phyloP scores from a whole-genome alignment of 2,113 vertebrate species.

The Genyomyrus donnyi region DNA sequence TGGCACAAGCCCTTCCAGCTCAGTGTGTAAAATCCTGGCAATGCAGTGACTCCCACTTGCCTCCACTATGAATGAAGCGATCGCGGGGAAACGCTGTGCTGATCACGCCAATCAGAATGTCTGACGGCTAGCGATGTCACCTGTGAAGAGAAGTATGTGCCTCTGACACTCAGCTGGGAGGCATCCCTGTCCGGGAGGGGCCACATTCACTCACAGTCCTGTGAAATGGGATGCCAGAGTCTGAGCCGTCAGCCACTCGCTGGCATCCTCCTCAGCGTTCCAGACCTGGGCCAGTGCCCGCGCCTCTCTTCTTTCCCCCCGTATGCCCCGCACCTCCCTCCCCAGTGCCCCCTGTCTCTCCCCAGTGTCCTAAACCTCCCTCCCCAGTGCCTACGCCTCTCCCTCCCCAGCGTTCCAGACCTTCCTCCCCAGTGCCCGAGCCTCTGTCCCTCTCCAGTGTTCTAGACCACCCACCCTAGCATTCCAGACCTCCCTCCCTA shows the following conservation, averaged over 20 bases:
- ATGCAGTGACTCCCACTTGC: not conserved
- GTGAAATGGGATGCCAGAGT: not conserved
- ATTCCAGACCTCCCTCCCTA: too few species aligned
- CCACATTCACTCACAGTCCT: not conserved
- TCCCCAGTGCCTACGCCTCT: too few species aligned
- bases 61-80: not conserved
- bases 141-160: not conserved
- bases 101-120: not conserved
- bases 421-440: not conserved
- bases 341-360: not conserved
- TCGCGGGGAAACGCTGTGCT: not conserved
- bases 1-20: not conserved
- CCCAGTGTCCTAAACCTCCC: not conserved
- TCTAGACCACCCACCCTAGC: not conserved
- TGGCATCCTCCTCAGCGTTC: not conserved
- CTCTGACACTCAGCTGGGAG: not conserved
- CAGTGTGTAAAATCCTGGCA: not conserved
- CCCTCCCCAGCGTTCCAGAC: not conserved
- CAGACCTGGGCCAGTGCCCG: too few species aligned
- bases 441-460: too few species aligned
- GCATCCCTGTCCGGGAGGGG: not conserved
- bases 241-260: not conserved
- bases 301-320: not conserved
- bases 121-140: not conserved
- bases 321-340: not conserved